Base-by-base conservation (phyloP, 2,113 vertebrate genomes). In the Megaceryle maxima region DNA sequence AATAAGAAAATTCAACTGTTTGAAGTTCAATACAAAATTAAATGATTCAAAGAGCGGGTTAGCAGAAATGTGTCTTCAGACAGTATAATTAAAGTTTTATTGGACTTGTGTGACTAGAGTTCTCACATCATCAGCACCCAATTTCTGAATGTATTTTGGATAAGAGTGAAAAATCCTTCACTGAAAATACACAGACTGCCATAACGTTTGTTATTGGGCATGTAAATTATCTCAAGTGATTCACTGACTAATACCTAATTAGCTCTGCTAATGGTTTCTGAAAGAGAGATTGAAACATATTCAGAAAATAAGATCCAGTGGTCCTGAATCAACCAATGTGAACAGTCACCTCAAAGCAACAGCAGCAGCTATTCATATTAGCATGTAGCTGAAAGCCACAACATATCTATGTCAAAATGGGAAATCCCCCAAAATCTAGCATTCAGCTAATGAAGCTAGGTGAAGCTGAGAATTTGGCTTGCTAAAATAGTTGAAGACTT, bases 231-330 rank as follows among this genome's bases (percentile, higher is more conserved):
- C 67, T 84, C 83, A 88, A 56, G 55, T 66, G 88, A 91, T 55
- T 85, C 74, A 29, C 24, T 86, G 41, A 37, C 56, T 92, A 87
- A 84, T 17, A 20, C 86, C 88, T 89, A 89, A 89, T 93, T 96
- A 94, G 59, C 95, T 88, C 92, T 87, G 68, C 64, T 93, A 95
- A 93, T 28, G 43, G 70, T 90, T 96, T 92, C 88, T 93, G 82
- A 94, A 93, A 94, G 75, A 96, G 9, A n/a, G 37, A 90, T 79
- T 86, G 37, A 67, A 83, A 94, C 88, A 90, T 51, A 94, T 95
- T 94, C 84, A 92, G 87, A 83, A 72, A 55, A 35, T 64, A 85
- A 69, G 28, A 48, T 31, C 15, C 25, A 75, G 70, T 53, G 33
- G 48, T 79, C 55, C 60, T 83, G 79, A 87, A 77, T 63, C 51